Evolutionary conservation across 2,797 vertebrate species (phyloP).

Genomic region (Meda fulgida): DNA sequence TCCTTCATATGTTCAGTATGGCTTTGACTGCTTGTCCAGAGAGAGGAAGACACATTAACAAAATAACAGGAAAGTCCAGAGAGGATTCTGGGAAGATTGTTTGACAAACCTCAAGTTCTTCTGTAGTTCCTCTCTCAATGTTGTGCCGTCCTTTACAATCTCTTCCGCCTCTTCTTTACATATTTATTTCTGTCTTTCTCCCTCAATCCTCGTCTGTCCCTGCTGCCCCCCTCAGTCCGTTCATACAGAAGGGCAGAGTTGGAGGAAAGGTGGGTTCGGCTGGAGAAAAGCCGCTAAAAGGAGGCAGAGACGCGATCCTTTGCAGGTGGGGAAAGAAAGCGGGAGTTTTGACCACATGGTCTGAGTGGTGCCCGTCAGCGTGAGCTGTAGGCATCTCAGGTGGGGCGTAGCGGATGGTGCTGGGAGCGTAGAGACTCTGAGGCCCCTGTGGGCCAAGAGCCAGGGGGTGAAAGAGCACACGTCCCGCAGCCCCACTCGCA

Average conservation of each 20-base stretch:
- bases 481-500: constrained; percentile 77
- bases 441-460: constrained; percentile 80
- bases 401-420: constrained; percentile 90
- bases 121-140: constrained; percentile 16
- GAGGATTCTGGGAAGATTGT: constrained; percentile 58
- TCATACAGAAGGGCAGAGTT: constrained; percentile 85
- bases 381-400: constrained; percentile 83
- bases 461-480: constrained; percentile 84
- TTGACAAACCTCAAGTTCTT: constrained; percentile 37
- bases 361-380: constrained; percentile 74
- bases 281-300: constrained; percentile 83
- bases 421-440: constrained; percentile 86
- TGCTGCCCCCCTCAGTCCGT: constrained; percentile 80
- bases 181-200: constrained; percentile 21
- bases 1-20: constrained; percentile 82
- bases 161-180: constrained; percentile 15
- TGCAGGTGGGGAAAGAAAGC: constrained; percentile 89
- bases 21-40: constrained; percentile 83
- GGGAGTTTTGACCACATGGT: constrained; percentile 59
- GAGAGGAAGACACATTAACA: constrained; percentile 74
- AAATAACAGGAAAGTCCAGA: constrained; percentile 57
- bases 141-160: constrained; percentile 16
- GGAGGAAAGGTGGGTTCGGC: constrained; percentile 84
- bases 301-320: constrained; percentile 82
- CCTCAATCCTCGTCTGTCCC: constrained; percentile 81